These are phyloP conservation scores for Sparidentex hasta DNA, from an alignment of 2,797 vertebrate species.

Conservation along the genomic window DNA sequence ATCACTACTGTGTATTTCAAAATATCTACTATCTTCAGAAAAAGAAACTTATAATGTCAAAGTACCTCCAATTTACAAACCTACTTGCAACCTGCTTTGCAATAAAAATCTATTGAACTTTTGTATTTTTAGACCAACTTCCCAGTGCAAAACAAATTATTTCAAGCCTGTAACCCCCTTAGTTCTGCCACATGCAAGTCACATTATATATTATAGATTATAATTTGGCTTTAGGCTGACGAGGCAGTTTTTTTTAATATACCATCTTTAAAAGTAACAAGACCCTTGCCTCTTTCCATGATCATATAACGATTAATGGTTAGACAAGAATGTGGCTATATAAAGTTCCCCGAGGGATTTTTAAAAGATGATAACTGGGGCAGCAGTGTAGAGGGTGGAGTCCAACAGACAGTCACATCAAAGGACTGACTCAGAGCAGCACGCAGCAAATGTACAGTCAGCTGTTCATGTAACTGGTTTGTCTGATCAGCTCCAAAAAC, in stretches of 20 bases:
- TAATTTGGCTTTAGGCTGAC: background rate
- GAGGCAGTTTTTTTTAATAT: conserved; percentile 10
- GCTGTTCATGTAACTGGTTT: conserved; percentile 33
- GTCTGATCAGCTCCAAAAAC: conserved; percentile 9
- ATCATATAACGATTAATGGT: conserved; percentile 33
- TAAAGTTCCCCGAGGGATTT: conserved; percentile 46
- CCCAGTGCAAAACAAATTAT: background rate
- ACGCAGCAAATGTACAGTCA: conserved; percentile 19
- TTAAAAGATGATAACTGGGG: conserved; percentile 44
- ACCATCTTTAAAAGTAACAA: conserved; percentile 26
- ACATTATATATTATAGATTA: conserved; percentile 5
- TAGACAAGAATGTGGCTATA: conserved; percentile 47
- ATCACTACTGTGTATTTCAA: background rate
- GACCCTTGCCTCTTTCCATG: conserved; percentile 32
- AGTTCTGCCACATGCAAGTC: conserved; percentile 9
- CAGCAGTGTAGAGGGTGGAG: conserved; percentile 54
- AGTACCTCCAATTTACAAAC: too few species aligned
- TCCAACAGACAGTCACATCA: conserved; percentile 51
- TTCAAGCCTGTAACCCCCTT: background rate
- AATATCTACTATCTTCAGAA: background rate
- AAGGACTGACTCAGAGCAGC: conserved; percentile 46
- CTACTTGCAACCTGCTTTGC: too few species aligned
- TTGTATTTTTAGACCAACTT: background rate
- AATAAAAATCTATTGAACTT: background rate
- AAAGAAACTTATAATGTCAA: background rate